Evolutionary conservation across 2,888 invertebrate species (phyloP).

Genomic region (Arctia plantaginis): DNA sequence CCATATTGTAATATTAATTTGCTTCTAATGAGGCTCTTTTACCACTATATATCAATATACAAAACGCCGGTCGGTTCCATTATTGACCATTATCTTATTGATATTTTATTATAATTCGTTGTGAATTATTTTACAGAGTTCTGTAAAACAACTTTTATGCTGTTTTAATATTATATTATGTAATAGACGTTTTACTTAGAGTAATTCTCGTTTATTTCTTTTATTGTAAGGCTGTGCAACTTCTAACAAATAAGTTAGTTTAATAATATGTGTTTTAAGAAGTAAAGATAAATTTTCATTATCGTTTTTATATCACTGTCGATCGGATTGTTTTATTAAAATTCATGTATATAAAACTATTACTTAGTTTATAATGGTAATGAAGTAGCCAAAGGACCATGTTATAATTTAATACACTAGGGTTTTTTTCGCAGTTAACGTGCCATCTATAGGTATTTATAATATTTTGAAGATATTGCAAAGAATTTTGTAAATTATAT

Average conservation of each 20-base stretch:
- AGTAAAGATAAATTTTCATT: conserved; percentile 21
- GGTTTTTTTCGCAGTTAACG: conserved; percentile 34
- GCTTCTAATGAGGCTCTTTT: background rate
- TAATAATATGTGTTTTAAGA: conserved; percentile 28
- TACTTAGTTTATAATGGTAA: conserved; percentile 27
- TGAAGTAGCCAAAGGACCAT: conserved; percentile 29
- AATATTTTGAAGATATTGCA: conserved; percentile 29
- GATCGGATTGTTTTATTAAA: conserved; percentile 38
- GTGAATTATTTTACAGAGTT: conserved; percentile 6
- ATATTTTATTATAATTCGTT: conserved; percentile 6
- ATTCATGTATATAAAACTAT: conserved; percentile 26
- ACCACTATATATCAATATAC: background rate
- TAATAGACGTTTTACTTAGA: conserved; percentile 22
- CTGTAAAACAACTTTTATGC: conserved; percentile 6
- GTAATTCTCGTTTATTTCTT: conserved; percentile 31
- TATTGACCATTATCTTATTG: background rate
- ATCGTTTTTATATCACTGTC: conserved; percentile 27
- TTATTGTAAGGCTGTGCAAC: conserved; percentile 56
- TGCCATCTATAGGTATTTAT: conserved; percentile 46
- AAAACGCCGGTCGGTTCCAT: background rate
- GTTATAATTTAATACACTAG: conserved; percentile 28
- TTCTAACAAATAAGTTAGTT: conserved; percentile 44
- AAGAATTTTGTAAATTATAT: conserved; percentile 34
- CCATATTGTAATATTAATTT: conserved; percentile 4
- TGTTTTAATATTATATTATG: conserved; percentile 13